phyloP scores from a whole-genome alignment of 2,113 vertebrate genomes.

The Paradoxurus hermaphroditus region DNA sequence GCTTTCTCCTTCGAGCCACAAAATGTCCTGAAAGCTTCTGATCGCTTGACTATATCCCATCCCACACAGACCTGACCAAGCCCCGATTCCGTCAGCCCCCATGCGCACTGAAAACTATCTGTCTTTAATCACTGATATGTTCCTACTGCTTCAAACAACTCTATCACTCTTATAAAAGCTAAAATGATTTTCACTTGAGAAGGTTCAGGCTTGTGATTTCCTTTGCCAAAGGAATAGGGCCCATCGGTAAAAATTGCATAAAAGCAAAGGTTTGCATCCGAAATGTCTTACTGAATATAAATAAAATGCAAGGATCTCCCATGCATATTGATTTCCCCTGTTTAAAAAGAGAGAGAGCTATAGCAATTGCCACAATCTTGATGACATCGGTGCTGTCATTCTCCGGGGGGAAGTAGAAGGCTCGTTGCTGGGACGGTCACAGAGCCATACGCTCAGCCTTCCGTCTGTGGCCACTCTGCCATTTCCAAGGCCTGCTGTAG shows the following conservation, averaged over 20 bases:
- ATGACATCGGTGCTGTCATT: neutral
- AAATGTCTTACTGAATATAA: constrained; percentile 27
- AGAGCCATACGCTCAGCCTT: neutral
- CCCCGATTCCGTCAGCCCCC: neutral
- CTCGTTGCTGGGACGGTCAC: neutral
- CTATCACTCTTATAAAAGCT: neutral
- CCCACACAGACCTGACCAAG: neutral
- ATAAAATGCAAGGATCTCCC: neutral
- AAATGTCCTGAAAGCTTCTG: constrained; percentile 59
- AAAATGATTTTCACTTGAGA: constrained; percentile 61
- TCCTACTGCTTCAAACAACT: constrained; percentile 46
- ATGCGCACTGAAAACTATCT: neutral
- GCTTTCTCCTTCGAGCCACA: constrained; percentile 60
- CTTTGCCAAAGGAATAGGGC: constrained; percentile 18
- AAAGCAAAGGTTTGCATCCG: constrained; percentile 12
- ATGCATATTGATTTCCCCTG: neutral
- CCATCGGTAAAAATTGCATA: constrained; percentile 25
- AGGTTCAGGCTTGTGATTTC: constrained; percentile 23
- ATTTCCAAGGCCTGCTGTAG: neutral
- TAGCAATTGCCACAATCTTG: neutral
- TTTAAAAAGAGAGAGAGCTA: neutral
- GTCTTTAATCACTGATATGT: constrained; percentile 19
- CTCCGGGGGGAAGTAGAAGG: neutral
- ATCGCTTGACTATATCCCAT: constrained; percentile 32
- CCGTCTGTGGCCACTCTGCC: neutral